Evolutionary conservation across 2,888 invertebrate species (phyloP).

Genomic region (Sinopyrophorus schimmeli): DNA sequence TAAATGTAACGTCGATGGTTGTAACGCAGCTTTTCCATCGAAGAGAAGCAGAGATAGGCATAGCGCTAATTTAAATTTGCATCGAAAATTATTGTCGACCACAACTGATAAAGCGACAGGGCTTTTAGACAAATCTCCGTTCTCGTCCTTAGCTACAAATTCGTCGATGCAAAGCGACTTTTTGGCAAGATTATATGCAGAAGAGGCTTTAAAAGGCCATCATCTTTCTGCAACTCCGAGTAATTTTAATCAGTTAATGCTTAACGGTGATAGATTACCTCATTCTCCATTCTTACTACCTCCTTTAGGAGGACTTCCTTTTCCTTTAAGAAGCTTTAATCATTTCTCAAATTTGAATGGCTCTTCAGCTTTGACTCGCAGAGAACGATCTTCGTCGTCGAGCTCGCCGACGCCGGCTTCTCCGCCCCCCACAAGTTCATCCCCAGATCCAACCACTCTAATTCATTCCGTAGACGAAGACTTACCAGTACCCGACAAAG

Average conservation of each 20-base stretch:
- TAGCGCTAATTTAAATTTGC: constrained; percentile 87
- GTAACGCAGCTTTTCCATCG: constrained; percentile 92
- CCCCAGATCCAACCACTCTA: constrained; percentile 47
- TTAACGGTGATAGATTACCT: constrained; percentile 58
- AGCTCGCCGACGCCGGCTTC: constrained; percentile 59
- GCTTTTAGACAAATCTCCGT: constrained; percentile 56
- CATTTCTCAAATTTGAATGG: constrained; percentile 56
- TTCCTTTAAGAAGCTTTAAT: constrained; percentile 56
- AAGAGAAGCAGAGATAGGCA: constrained; percentile 91
- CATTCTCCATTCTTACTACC: constrained; percentile 64
- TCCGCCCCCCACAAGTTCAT: constrained; percentile 52
- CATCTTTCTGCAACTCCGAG: constrained; percentile 55
- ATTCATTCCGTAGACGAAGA: constrained; percentile 70
- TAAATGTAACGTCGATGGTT: constrained; percentile 92
- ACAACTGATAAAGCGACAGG: constrained; percentile 59
- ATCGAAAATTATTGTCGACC: constrained; percentile 83
- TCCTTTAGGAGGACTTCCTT: constrained; percentile 60
- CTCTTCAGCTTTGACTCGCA: constrained; percentile 43
- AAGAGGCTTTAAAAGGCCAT: constrained; percentile 65
- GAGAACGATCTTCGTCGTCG: constrained; percentile 58
- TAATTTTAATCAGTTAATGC: constrained; percentile 55
- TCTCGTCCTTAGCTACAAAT: constrained; percentile 62
- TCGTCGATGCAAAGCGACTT: constrained; percentile 77
- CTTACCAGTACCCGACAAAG: constrained; percentile 66
- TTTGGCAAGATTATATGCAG: constrained; percentile 76